phyloP scores from a whole-genome alignment of 53 echinoderm and acorn worm species.

The Henricia sp. region DNA sequence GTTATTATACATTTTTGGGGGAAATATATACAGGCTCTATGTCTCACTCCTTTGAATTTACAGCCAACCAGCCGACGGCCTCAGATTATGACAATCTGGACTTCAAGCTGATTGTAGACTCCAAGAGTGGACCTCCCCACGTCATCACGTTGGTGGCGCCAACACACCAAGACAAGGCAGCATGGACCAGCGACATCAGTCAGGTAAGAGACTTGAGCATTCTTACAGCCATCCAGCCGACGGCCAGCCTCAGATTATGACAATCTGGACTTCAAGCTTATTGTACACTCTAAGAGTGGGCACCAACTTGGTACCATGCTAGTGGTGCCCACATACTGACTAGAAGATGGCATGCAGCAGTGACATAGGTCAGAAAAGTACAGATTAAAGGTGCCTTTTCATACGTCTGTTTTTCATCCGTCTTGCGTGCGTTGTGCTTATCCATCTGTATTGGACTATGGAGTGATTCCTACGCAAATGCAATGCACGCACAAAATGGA shows the following conservation, averaged over 20 bases:
- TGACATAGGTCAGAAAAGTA: slow-evolving; percentile 97
- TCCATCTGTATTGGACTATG: no score
- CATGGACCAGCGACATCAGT: slow-evolving; percentile 99
- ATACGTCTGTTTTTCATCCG: no score
- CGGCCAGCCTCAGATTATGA: slow-evolving; percentile 85
- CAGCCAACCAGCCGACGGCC: slow-evolving; percentile 31
- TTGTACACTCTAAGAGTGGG: slow-evolving; percentile 95
- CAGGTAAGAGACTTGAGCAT: no score
- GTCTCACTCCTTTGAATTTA: no score
- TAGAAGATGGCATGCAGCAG: slow-evolving; percentile 98
- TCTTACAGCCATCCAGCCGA: slow-evolving; percentile 31
- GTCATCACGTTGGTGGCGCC: slow-evolving; percentile 94
- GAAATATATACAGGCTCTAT: no score
- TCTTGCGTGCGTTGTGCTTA: no score
- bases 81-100: slow-evolving; percentile 95
- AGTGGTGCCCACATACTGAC: slow-evolving; percentile 93
- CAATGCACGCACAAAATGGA: no score
- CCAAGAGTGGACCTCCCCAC: slow-evolving; percentile 91
- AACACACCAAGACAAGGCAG: slow-evolving; percentile 97
- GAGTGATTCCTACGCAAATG: no score
- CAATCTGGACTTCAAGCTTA: slow-evolving; percentile 92
- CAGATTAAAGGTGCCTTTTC: no score
- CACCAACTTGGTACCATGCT: slow-evolving; percentile 86
- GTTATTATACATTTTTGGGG: not conserved
- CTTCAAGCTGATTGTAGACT: slow-evolving; percentile 94